Evolutionary conservation across 2,888 invertebrate species (phyloP).

Genomic region (Athripsodes cinereus): DNA sequence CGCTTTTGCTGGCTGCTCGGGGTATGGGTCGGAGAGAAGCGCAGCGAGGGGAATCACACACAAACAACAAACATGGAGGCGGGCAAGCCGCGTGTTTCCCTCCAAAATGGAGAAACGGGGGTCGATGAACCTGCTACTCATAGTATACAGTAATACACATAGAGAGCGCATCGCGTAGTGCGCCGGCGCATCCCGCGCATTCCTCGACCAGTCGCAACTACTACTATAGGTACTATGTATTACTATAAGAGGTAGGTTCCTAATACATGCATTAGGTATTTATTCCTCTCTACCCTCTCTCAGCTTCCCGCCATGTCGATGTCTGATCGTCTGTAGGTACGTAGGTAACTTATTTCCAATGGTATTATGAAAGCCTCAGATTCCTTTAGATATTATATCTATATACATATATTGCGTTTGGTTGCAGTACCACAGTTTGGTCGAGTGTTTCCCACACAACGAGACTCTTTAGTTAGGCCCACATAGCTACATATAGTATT

Average conservation of each 20-base stretch:
- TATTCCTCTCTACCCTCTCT: conserved; percentile 1
- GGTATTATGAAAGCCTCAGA: background rate
- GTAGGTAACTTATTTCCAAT: background rate
- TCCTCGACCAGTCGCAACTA: background rate
- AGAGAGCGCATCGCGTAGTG: conserved; percentile 18
- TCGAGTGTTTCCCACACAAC: background rate
- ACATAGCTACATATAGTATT: too few species aligned
- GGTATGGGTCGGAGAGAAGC: conserved; percentile 5
- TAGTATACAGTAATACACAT: too few species aligned
- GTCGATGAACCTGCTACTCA: conserved; percentile 22
- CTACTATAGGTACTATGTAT: background rate
- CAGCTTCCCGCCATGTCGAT: background rate
- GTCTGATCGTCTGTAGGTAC: background rate
- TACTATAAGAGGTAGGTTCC: too few species aligned
- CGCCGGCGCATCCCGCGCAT: conserved; percentile 23
- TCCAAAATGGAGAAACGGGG: conserved; percentile 22
- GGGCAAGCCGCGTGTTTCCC: conserved; percentile 22
- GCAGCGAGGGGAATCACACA: conserved; percentile 10
- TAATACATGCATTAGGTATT: too few species aligned
- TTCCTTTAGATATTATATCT: background rate
- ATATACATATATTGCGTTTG: too few species aligned
- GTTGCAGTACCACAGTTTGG: background rate
- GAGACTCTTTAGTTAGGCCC: background rate
- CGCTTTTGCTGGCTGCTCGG: background rate
- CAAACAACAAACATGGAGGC: conserved; percentile 23